Percentiles rank a stretch among this genome's conserved stretches.
Evolutionary conservation across 2,113 vertebrate genomes (phyloP).

Genomic region (Siniperca chuatsi): DNA sequence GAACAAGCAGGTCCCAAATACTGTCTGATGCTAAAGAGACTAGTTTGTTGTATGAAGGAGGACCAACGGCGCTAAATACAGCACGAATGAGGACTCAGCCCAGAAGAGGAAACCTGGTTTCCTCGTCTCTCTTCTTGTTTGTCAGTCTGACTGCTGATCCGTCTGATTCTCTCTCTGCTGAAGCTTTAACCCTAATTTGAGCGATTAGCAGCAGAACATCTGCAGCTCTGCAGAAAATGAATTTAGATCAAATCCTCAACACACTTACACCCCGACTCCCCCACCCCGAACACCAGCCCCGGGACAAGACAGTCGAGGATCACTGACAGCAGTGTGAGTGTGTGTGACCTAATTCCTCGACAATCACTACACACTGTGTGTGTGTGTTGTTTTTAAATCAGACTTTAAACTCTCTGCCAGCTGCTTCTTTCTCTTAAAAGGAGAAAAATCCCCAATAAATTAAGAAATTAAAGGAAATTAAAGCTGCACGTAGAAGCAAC

Average conservation of each 20-base stretch:
- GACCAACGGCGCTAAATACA: no score
- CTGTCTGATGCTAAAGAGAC: no score
- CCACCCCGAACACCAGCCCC: no score
- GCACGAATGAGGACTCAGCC: no score
- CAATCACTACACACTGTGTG: slow-evolving; percentile 38
- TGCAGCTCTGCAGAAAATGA: slow-evolving; percentile 64
- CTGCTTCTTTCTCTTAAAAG: slow-evolving; percentile 46
- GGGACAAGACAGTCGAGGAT: slow-evolving; percentile 32
- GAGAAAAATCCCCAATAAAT: slow-evolving; percentile 54
- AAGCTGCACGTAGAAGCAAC: slow-evolving; percentile 7
- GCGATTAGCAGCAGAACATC: slow-evolving; percentile 72
- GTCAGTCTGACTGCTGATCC: no score
- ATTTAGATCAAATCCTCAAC: slow-evolving; percentile 66
- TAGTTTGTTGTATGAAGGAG: no score
- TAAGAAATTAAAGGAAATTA: slow-evolving; percentile 60
- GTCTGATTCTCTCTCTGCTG: slow-evolving; percentile 54
- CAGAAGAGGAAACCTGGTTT: no score
- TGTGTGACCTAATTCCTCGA: slow-evolving; percentile 74
- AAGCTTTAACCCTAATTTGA: slow-evolving; percentile 62
- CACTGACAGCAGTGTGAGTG: slow-evolving; percentile 19
- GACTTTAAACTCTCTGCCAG: slow-evolving; percentile 55
- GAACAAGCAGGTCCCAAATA: no score
- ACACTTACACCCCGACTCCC: slow-evolving; percentile 8
- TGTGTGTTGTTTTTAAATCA: slow-evolving; percentile 43
- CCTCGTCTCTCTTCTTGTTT: no score